These are phyloP conservation scores for Daktulosphaira vitifoliae DNA, from an alignment of 1,140 invertebrate species.

Conservation along the genomic window DNA sequence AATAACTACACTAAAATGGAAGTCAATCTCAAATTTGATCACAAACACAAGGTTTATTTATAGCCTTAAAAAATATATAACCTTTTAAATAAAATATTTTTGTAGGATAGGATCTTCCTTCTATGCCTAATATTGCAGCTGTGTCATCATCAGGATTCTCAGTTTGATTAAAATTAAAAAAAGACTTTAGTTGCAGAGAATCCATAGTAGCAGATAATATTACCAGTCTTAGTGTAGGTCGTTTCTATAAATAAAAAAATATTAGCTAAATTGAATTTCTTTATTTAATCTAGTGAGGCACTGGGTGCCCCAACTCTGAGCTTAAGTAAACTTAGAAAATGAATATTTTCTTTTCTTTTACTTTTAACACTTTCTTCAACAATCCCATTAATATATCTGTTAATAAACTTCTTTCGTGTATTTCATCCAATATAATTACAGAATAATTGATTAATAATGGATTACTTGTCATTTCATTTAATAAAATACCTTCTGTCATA, in stretches of 20 bases:
- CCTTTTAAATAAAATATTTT: slow-evolving; percentile 73
- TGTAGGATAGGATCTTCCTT: slow-evolving; percentile 82
- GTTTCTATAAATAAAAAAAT: slow-evolving; percentile 54
- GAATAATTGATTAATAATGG: slow-evolving; percentile 82
- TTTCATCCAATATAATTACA: slow-evolving; percentile 91
- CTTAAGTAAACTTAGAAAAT: neutral
- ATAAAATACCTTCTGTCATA: slow-evolving; percentile 90
- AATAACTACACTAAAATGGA: too few species aligned
- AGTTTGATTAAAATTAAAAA: slow-evolving; percentile 70
- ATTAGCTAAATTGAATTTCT: slow-evolving; percentile 14
- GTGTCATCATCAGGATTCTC: slow-evolving; percentile 54
- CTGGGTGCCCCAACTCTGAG: neutral
- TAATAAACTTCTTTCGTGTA: slow-evolving; percentile 85
- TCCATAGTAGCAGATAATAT: slow-evolving; percentile 94
- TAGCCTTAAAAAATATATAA: slow-evolving; percentile 38
- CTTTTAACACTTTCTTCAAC: slow-evolving; percentile 81
- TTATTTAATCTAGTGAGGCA: slow-evolving; percentile 26
- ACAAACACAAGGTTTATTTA: too few species aligned
- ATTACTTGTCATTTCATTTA: slow-evolving; percentile 91
- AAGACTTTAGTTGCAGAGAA: slow-evolving; percentile 74
- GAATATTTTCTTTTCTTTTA: slow-evolving; percentile 42
- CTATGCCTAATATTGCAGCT: slow-evolving; percentile 74
- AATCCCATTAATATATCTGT: slow-evolving; percentile 92
- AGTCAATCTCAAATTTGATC: too few species aligned
- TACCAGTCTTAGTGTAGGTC: slow-evolving; percentile 72